phyloP scores from a whole-genome alignment of 2,888 invertebrate species.

The Sinhomidia bicolor region DNA sequence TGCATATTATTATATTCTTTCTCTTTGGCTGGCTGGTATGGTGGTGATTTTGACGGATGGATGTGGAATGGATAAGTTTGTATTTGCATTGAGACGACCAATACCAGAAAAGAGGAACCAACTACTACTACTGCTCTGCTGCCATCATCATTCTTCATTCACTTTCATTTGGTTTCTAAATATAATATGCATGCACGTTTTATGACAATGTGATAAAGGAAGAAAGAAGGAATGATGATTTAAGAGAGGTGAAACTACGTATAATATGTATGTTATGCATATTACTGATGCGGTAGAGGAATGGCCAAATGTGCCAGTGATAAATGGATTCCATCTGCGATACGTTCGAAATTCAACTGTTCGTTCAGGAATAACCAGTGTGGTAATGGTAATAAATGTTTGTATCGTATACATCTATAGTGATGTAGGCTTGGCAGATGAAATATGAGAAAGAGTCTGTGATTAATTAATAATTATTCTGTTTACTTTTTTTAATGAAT shows the following conservation, averaged over 20 bases:
- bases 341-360: background rate
- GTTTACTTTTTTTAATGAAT: constrained; percentile 11
- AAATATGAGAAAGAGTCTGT: constrained; percentile 43
- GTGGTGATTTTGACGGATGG: constrained; percentile 56
- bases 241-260: background rate
- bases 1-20: constrained; percentile 25
- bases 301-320: constrained; percentile 60
- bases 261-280: no score
- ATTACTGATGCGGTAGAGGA: constrained; percentile 27
- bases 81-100: background rate
- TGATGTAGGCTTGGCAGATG: constrained; percentile 39
- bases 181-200: constrained; percentile 9
- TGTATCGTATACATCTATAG: background rate
- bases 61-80: constrained; percentile 23
- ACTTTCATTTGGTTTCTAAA: background rate
- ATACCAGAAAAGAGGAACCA: background rate
- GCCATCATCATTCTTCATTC: constrained; percentile 53
- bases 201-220: constrained; percentile 32
- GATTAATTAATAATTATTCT: constrained; percentile 61
- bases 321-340: constrained; percentile 58
- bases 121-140: no score
- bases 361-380: background rate
- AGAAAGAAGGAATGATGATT: constrained; percentile 10
- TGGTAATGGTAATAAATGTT: background rate
- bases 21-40: background rate